Percentiles rank a stretch among this genome's conserved stretches.
Evolutionary conservation across 2,888 invertebrate genomes (phyloP).

Genomic region (Oegoconia quadripuncta): DNA sequence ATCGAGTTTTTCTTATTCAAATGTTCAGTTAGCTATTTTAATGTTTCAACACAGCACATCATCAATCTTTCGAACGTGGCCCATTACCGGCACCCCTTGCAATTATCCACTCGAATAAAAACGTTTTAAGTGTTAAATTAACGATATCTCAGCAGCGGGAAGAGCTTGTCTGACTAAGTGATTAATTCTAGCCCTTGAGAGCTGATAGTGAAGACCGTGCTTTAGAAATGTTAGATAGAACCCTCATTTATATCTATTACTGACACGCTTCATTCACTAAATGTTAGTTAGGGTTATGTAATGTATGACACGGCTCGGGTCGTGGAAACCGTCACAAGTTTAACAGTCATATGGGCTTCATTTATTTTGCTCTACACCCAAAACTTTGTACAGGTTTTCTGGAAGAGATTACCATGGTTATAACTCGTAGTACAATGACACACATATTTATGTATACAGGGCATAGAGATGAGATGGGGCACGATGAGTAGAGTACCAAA

Average conservation of each 20-base stretch:
- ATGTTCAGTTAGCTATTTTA: conserved; percentile 69
- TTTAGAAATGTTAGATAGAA: conserved; percentile 28
- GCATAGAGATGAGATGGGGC: no score
- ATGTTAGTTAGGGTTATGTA: no score
- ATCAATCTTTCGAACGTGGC: conserved; percentile 73
- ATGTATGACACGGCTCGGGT: no score
- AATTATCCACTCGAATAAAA: conserved; percentile 77
- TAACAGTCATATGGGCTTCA: no score
- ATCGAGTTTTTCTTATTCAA: conserved; percentile 68
- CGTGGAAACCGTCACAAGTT: no score
- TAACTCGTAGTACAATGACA: no score
- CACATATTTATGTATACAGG: no score
- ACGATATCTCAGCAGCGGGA: conserved; percentile 69
- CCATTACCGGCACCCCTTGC: conserved; percentile 68
- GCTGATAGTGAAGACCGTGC: conserved; percentile 46
- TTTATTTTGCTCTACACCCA: no score
- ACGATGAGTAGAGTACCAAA: no score
- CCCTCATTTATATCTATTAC: conserved; percentile 39
- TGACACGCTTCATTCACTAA: conserved; percentile 5
- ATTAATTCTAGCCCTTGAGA: conserved; percentile 57
- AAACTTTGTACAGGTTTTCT: no score
- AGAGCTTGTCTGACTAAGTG: conserved; percentile 66
- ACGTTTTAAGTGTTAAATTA: conserved; percentile 77
- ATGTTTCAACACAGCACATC: conserved; percentile 65
- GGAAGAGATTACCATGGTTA: no score